Evolutionary conservation across 2,113 vertebrate species (phyloP), one percentile per base, ranked within the genome.

Genomic region (Dryoscopus gambensis): DNA sequence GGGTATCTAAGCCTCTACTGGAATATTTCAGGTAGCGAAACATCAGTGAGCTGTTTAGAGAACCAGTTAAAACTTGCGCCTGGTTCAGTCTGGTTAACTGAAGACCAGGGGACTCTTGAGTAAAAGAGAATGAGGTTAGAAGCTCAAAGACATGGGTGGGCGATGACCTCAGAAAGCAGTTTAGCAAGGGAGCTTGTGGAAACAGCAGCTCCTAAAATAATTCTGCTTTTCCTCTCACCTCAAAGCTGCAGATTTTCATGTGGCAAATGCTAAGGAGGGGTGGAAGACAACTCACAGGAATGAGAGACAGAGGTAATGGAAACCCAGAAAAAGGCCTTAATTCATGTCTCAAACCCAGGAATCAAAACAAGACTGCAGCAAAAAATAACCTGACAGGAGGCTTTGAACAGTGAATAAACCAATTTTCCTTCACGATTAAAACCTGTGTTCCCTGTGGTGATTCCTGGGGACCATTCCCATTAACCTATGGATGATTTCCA

Each of bases 351-450:
- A 85, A 82, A 82, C 4, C 10, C 3, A 7, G 53, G 28, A 76
- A 57, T 57, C 9, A 73, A 82, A 68, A 8, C 4, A 20, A 35
- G 6, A 11, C 13, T 56, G 31, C n/a, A 87, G 20, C 67, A 73
- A 3, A 52, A 75, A 81, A 40, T 31, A 35, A 30, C 28, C 22
- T 6, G 3, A 25, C 31, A 42, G 42, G 46, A 80, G 31, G 12
- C 22, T 49, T 42, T 1, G 2, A 59, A 37, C 0, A 1, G 4
- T n/a, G 65, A 47, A 76, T 27, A 87, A 94, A 90, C 3, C 30
- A n/a, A 10, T n/a, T 71, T 65, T 18, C 59, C 17, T 27, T 64
- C 52, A 24, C 0, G 0, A 25, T 15, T 7, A 5, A 0, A 5
- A 16, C 24, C 21, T 23, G 16, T 21, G 16, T 21, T 82, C 44